These are phyloP conservation scores for Pollicipes pollicipes DNA, from an alignment of 1,140 invertebrate species.

Conservation along the genomic window DNA sequence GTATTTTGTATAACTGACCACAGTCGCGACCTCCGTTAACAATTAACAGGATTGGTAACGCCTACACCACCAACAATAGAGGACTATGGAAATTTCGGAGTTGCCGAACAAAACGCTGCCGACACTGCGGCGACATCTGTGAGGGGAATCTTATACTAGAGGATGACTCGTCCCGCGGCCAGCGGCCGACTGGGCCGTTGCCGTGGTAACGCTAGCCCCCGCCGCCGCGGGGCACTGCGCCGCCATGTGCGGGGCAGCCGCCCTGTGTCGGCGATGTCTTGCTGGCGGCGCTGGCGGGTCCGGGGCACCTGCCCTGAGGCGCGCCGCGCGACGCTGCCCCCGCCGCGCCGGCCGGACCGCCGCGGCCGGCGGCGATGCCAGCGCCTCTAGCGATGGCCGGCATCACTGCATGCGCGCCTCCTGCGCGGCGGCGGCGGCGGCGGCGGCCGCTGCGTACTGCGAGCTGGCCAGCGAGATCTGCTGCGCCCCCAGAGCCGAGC, in stretches of 20 bases:
- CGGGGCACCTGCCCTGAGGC: too few species aligned
- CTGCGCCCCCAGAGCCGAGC: not conserved
- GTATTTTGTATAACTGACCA: not conserved
- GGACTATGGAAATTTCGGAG: not conserved
- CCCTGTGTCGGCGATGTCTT: too few species aligned
- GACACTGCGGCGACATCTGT: not conserved
- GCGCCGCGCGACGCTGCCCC: too few species aligned
- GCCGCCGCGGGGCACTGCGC: too few species aligned
- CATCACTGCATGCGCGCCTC: not conserved
- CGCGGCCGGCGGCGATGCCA: not conserved
- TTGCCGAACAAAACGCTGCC: not conserved
- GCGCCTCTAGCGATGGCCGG: not conserved
- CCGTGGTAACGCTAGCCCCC: not conserved
- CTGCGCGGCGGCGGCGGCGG: not conserved
- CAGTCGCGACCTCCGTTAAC: not conserved
- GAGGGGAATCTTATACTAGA: not conserved
- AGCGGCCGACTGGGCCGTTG: not conserved
- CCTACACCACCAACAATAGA: not conserved
- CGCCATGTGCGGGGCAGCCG: too few species aligned
- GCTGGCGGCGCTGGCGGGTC: too few species aligned
- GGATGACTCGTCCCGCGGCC: not conserved
- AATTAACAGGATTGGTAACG: not conserved
- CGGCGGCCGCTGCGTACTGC: not conserved
- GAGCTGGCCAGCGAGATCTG: not conserved
- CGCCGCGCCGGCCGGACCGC: too few species aligned